These are phyloP conservation scores for Argya squamiceps DNA, from an alignment of 2,797 vertebrate species.

Conservation along the genomic window DNA sequence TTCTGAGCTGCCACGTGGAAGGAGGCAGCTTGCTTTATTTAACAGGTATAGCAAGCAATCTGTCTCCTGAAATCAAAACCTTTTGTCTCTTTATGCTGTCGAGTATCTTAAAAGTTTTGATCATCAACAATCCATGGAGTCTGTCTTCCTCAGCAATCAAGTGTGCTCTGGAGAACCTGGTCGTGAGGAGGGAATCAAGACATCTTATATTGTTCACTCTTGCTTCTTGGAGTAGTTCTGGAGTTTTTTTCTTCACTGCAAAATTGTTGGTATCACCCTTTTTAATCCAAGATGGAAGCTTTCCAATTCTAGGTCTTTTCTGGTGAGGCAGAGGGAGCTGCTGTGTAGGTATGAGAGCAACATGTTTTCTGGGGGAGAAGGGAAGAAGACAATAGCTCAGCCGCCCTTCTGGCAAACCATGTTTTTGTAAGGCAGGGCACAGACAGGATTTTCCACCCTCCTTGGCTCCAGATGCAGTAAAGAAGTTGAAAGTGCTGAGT, in stretches of 20 bases:
- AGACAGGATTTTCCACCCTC: conserved; percentile 45
- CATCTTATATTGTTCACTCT: background rate
- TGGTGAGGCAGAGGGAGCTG: background rate
- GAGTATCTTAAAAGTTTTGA: background rate
- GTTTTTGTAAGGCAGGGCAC: background rate
- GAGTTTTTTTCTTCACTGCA: background rate
- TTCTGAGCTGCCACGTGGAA: background rate
- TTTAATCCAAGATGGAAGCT: background rate
- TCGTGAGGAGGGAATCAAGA: background rate
- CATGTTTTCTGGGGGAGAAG: background rate
- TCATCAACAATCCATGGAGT: background rate
- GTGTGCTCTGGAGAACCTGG: background rate
- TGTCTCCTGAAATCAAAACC: background rate
- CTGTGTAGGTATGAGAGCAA: background rate
- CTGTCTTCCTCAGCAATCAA: background rate
- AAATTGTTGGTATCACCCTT: background rate
- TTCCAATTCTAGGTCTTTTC: background rate
- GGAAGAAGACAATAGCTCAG: background rate
- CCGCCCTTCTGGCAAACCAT: background rate
- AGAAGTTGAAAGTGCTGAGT: conserved; percentile 31
- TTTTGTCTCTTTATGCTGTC: background rate
- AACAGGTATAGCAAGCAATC: background rate
- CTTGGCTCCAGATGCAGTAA: background rate
- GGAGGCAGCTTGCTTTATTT: background rate
- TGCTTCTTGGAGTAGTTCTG: background rate